Base-by-base conservation (phyloP, 1,140 invertebrate genomes). In the Panulirus ornatus region DNA sequence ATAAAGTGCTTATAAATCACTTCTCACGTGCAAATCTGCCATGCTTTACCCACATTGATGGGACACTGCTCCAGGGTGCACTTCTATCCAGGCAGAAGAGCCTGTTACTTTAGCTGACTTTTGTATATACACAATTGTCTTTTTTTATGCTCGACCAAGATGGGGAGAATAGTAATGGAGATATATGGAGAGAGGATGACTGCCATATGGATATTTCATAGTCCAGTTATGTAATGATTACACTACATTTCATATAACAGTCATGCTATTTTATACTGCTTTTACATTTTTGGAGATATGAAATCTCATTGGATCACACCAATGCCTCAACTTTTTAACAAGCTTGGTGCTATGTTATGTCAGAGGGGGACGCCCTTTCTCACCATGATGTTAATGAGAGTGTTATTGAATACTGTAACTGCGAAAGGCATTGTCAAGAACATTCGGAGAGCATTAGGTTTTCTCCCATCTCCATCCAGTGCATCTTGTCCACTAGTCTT, bases 41-140 rank as follows among this genome's bases (percentile, higher is more conserved):
- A 75, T 73, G 66, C 70, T 84, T 84, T 30, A 71, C 58, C 66
- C 27, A 36, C 19, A 9, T 73, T 84, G 83, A 71, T 40, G 66
- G 44, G 70, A 63, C 70, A 36, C 79, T 40, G 79, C 47, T 1
- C 83, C 83, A 30, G 5, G 70, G 63, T 44, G 63, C 34, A 16
- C 22, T 34, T 27, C 76, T 51, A 34, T n/a, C 42, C 76, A 30
- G 30, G 36, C 44, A 42, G 19, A 40, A n/a, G 1, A 14, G 38
- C 14, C 38, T 19, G 30, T 34, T 34, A 38, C 34, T 34, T 71
- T 34, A 40, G 83, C 22, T 51, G 70, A 73, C 83, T 73, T 47
- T 84, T 84, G 83, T 84, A 84, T n/a, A 84, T 84, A 84, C 83
- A 84, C 83, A 71, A 38, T 36, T 84, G 42, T 66, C 82, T 84